A percentile compares a stretch with the other conserved stretches of the same genome.
These are phyloP conservation scores for Drosophila glabriapex DNA, from an alignment of 2,888 invertebrate genomes.

Conservation along the genomic window DNA sequence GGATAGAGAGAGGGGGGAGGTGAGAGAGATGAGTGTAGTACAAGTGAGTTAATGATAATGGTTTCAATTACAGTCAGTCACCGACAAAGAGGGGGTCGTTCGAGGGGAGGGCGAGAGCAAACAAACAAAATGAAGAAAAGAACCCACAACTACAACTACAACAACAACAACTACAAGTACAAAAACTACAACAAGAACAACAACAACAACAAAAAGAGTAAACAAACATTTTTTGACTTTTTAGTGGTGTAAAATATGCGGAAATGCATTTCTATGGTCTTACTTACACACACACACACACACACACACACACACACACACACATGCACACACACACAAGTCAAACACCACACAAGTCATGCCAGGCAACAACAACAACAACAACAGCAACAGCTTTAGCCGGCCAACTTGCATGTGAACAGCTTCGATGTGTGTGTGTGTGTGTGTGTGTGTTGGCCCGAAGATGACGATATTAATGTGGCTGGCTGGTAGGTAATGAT, in stretches of 20 bases:
- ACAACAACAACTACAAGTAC: slow-evolving; percentile 2
- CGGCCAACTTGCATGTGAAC: slow-evolving; percentile 75
- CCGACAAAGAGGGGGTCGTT: neutral
- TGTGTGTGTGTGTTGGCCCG: slow-evolving; percentile 64
- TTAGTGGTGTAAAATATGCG: slow-evolving; percentile 81
- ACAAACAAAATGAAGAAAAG: slow-evolving; percentile 34
- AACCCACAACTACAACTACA: slow-evolving; percentile 35
- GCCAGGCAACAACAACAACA: slow-evolving; percentile 29
- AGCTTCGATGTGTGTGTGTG: slow-evolving; percentile 17
- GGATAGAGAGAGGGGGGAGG: neutral
- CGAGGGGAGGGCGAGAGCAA: slow-evolving; percentile 6
- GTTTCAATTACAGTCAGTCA: slow-evolving; percentile 69
- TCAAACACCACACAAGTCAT: slow-evolving; percentile 70
- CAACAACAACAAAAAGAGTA: slow-evolving; percentile 51
- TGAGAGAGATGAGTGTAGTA: slow-evolving; percentile 33
- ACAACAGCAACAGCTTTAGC: slow-evolving; percentile 37
- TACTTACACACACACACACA: slow-evolving; percentile 49
- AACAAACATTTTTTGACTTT: slow-evolving; percentile 79
- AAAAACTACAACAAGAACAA: slow-evolving; percentile 10
- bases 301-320: slow-evolving; percentile 6
- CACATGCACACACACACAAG: slow-evolving; percentile 37
- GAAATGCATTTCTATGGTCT: slow-evolving; percentile 81
- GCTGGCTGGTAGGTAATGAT: slow-evolving; percentile 75
- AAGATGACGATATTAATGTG: slow-evolving; percentile 80
- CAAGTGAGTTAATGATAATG: slow-evolving; percentile 74